Percentiles rank a stretch among this genome's conserved stretches.
Evolutionary conservation across 1,140 invertebrate species (phyloP).

Genomic region (Drosophila auraria): DNA sequence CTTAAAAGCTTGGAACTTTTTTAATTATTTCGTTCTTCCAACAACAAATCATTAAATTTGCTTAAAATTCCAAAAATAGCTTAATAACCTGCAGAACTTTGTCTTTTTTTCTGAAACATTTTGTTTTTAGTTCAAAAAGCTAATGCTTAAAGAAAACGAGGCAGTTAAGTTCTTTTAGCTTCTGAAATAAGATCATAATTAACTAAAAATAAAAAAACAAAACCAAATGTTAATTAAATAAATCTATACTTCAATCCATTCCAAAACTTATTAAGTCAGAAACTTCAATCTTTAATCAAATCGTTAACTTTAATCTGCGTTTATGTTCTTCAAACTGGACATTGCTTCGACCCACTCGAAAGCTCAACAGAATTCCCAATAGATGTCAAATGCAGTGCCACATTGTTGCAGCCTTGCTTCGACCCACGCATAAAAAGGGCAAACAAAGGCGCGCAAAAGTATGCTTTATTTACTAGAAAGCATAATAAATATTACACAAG

Average conservation of each 20-base stretch:
- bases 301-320: background rate
- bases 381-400: slow-evolving; percentile 55
- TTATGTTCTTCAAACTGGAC: background rate
- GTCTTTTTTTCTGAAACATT: too few relatives aligned
- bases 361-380: slow-evolving; percentile 20
- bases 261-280: background rate
- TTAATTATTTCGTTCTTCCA: too few relatives aligned
- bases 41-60: too few relatives aligned
- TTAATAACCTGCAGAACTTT: background rate
- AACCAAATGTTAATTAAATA: background rate
- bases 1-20: too few relatives aligned
- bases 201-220: background rate
- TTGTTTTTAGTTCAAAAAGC: too few relatives aligned
- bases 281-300: background rate
- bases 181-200: background rate
- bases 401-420: slow-evolving; percentile 34
- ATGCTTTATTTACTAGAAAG: slow-evolving; percentile 76
- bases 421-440: slow-evolving; percentile 20
- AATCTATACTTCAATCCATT: background rate
- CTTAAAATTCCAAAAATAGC: background rate
- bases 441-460: slow-evolving; percentile 54
- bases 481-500: slow-evolving; percentile 80
- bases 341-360: background rate
- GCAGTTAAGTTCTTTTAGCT: background rate
- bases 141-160: too few relatives aligned